Evolutionary conservation across 2,797 vertebrate species (phyloP).

Genomic region (Phrynocephalus vlangalii): DNA sequence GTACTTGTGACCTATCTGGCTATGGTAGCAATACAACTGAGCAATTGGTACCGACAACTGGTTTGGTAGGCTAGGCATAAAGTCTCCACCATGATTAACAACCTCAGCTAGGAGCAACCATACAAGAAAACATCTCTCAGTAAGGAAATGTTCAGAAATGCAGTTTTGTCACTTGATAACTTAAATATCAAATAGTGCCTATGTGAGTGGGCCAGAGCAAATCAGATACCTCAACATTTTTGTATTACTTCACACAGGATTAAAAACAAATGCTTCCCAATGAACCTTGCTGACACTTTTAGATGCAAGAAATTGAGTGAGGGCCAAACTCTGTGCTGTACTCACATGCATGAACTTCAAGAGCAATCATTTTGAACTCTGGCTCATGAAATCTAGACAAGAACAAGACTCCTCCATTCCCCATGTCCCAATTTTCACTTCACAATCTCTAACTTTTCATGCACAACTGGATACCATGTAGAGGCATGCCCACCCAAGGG

Average conservation of each 20-base stretch:
- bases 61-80: background rate
- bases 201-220: background rate
- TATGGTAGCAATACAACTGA: background rate
- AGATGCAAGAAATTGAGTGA: background rate
- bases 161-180: background rate
- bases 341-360: background rate
- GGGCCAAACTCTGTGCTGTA: background rate
- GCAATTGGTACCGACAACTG: background rate
- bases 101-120: background rate
- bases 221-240: background rate
- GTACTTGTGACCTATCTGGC: constrained; percentile 2
- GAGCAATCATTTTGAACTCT: background rate
- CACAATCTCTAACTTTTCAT: no score
- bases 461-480: background rate
- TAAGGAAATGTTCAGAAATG: background rate
- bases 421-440: background rate
- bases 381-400: background rate
- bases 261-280: background rate
- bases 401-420: background rate
- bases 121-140: background rate
- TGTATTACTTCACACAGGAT: background rate
- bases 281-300: background rate
- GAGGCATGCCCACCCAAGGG: background rate
- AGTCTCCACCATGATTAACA: background rate
- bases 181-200: background rate